Evolutionary conservation across 2,888 invertebrate species (phyloP), one percentile per base, ranked within the genome.

Genomic region (Drosophila prostipennis): DNA sequence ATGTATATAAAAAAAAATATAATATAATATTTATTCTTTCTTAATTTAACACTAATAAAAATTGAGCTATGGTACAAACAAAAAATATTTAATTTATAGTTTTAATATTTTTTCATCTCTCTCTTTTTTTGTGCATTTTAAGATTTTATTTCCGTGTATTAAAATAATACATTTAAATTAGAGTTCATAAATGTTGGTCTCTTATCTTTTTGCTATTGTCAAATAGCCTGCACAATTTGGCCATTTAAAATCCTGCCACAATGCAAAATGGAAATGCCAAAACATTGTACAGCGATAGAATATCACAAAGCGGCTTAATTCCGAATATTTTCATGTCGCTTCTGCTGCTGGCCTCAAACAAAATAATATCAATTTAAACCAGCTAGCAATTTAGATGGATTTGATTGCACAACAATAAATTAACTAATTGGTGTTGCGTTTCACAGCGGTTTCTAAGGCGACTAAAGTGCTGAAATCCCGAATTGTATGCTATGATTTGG

Each of bases 401-500:
- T 82, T 65, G 74, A 77, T 74, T 71, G 58, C 49, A 40, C 39
- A 37, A 54, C 32, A 42, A 42, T 68, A 70, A 78, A 67, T 80
- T 63, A 75, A 65, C 59, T 74, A 74, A 79, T 72, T 81, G 60
- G 68, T 57, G 60, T 56, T 58, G 49, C 43, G 45, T 51, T 55
- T 55, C 26, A 37, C 48, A 60, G 23, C 59, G 8, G n/a, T 61
- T 61, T 67, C 10, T 13, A 4, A 16, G 29, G 14, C 23, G 10
- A 32, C 39, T 43, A n/a, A 11, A n/a, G 51, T 34, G 26, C 16
- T 46, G 23, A 53, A 46, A 46, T 13, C 19, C 29, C 2, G 36
- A 60, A 54, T n/a, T n/a, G 26, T 45, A 6, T 37, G 23, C 79
- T 76, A 76, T 75, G 82, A 80, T 78, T 79, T 74, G 73, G 74